Percentiles rank a stretch among this genome's conserved stretches.
These are phyloP conservation scores for Botia almorhae DNA, from an alignment of 2,797 vertebrate species.

Conservation along the genomic window DNA sequence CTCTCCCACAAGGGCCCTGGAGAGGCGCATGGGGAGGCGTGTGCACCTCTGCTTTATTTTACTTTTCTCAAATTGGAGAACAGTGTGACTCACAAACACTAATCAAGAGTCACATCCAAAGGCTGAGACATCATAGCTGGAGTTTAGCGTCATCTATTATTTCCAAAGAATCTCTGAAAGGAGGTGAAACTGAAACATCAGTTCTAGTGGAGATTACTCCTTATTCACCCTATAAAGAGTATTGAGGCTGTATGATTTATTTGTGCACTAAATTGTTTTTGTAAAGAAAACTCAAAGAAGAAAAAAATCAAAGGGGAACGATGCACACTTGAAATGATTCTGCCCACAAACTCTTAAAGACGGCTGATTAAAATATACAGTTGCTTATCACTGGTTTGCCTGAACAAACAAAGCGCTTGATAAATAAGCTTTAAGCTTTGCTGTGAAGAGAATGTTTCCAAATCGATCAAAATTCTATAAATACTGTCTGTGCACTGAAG, in stretches of 20 bases:
- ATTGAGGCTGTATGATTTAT: slow-evolving; percentile 24
- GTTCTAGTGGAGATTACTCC: background rate
- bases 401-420: slow-evolving; percentile 59
- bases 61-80: slow-evolving; percentile 78
- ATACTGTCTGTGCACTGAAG: slow-evolving; percentile 66
- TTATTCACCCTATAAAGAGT: slow-evolving; percentile 11
- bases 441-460: slow-evolving; percentile 56
- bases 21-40: slow-evolving; percentile 44
- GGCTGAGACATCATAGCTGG: background rate
- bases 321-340: slow-evolving; percentile 30
- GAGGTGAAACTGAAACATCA: slow-evolving; percentile 61
- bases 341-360: slow-evolving; percentile 21
- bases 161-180: slow-evolving; percentile 55
- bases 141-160: slow-evolving; percentile 54
- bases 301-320: slow-evolving; percentile 18
- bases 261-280: slow-evolving; percentile 33
- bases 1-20: slow-evolving; percentile 71
- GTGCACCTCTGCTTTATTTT: slow-evolving; percentile 78
- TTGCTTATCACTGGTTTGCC: slow-evolving; percentile 53
- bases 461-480: slow-evolving; percentile 69
- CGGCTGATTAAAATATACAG: slow-evolving; percentile 44
- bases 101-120: background rate
- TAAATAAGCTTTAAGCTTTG: slow-evolving; percentile 65
- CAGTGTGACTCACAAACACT: slow-evolving; percentile 47
- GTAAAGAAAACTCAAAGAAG: background rate